A percentile compares a stretch with the other conserved stretches of the same genome.
phyloP scores from a whole-genome alignment of 2,797 vertebrate species.

The Malacoraja senta region DNA sequence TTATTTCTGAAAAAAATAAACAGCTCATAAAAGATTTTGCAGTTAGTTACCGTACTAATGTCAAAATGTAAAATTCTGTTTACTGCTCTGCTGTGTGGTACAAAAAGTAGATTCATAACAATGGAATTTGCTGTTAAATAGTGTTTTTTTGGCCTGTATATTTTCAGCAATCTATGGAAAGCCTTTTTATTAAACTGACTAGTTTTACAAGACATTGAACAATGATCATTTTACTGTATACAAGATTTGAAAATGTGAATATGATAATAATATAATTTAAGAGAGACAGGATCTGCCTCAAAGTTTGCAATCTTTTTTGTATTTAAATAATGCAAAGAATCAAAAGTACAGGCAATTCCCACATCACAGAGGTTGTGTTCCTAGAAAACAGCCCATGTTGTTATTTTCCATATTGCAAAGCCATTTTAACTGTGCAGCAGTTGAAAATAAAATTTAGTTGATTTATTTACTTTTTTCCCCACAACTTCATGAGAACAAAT shows the following conservation, averaged over 20 bases:
- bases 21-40: not conserved
- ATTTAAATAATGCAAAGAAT: slow-evolving; percentile 24
- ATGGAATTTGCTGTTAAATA: not conserved
- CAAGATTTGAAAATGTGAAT: slow-evolving; percentile 15
- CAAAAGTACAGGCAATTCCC: not conserved
- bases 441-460: too few species aligned
- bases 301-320: not conserved
- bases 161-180: slow-evolving; percentile 15
- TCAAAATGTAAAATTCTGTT: not conserved
- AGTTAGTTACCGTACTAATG: not conserved
- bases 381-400: too few species aligned
- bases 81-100: not conserved
- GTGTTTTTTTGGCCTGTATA: slow-evolving; percentile 20
- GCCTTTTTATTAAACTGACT: slow-evolving; percentile 31
- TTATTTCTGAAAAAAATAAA: slow-evolving; percentile 21
- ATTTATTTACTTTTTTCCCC: too few species aligned
- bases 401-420: too few species aligned
- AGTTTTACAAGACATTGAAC: not conserved
- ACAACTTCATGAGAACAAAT: too few species aligned
- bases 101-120: not conserved
- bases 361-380: not conserved
- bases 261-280: slow-evolving; percentile 5
- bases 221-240: not conserved
- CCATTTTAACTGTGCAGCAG: too few species aligned
- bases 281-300: slow-evolving; percentile 27